phyloP scores from a whole-genome alignment of 2,113 vertebrate species.

The Rostratula benghalensis region DNA sequence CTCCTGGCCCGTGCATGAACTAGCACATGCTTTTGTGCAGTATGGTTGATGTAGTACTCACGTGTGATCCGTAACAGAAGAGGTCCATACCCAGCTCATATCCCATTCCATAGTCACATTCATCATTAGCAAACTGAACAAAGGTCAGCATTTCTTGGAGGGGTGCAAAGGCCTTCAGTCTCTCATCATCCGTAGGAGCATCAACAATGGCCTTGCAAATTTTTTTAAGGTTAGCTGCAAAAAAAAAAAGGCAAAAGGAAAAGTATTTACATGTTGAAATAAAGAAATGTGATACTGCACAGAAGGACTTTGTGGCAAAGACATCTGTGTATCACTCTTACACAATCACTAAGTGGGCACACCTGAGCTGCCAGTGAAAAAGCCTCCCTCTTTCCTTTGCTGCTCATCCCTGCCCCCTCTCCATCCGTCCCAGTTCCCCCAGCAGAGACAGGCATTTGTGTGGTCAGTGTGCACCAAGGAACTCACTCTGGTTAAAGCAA shows the following conservation, averaged over 20 bases:
- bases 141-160: constrained; percentile 95
- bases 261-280: neutral
- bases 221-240: constrained; percentile 85
- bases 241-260: neutral
- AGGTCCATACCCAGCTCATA: constrained; percentile 94
- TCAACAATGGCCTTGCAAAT: constrained; percentile 92
- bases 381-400: neutral
- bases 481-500: neutral
- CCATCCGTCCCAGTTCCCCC: neutral
- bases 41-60: constrained; percentile 70
- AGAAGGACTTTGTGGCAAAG: neutral
- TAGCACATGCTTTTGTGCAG: neutral
- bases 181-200: constrained; percentile 84
- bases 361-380: neutral
- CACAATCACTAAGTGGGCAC: neutral
- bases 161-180: constrained; percentile 91
- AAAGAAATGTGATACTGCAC: neutral
- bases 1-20: neutral
- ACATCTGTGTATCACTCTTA: rapidly evolving
- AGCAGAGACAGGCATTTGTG: neutral
- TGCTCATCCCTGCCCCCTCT: neutral
- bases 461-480: neutral
- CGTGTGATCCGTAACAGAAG: constrained; percentile 93
- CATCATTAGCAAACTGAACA: constrained; percentile 98
- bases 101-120: constrained; percentile 98